These are phyloP conservation scores for Brachionus rubens DNA, from an alignment of 1,140 invertebrate genomes.

Conservation along the genomic window DNA sequence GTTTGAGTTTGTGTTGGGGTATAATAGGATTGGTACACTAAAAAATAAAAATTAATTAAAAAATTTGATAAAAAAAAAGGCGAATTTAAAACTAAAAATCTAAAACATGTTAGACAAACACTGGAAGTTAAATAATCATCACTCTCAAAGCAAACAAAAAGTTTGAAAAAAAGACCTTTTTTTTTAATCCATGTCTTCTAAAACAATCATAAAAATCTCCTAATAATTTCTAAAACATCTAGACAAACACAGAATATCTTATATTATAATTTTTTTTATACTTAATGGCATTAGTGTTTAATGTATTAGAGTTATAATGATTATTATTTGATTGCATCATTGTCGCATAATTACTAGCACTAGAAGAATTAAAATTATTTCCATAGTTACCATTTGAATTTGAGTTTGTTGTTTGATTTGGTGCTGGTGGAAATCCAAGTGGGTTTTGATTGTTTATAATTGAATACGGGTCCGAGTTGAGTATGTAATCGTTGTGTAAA, in stretches of 20 bases:
- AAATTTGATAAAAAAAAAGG: background rate
- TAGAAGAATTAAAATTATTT: background rate
- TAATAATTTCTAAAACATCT: conserved; percentile 9
- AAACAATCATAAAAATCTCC: too few relatives aligned
- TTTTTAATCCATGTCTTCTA: too few relatives aligned
- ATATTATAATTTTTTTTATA: background rate
- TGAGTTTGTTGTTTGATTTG: background rate
- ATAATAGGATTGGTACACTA: conserved; percentile 40
- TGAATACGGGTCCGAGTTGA: conserved; percentile 26
- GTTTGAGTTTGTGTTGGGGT: conserved; percentile 41
- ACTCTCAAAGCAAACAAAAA: too few relatives aligned
- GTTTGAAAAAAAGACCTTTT: too few relatives aligned
- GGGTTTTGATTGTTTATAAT: background rate
- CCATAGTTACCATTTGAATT: conserved; percentile 44
- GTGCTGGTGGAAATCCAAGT: conserved; percentile 6
- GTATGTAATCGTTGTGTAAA: conserved; percentile 40
- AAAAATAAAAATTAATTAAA: conserved; percentile 4
- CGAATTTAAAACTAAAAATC: background rate
- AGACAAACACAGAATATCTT: conserved; percentile 22
- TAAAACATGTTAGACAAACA: too few relatives aligned
- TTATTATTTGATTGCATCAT: conserved; percentile 8
- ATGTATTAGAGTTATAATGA: conserved; percentile 30
- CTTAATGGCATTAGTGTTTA: conserved; percentile 41
- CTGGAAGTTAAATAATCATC: too few relatives aligned
- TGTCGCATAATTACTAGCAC: conserved; percentile 4